Conservation (phyloP, 2,797 vertebrate genomes). For the Okamejei kenojei region DNA sequence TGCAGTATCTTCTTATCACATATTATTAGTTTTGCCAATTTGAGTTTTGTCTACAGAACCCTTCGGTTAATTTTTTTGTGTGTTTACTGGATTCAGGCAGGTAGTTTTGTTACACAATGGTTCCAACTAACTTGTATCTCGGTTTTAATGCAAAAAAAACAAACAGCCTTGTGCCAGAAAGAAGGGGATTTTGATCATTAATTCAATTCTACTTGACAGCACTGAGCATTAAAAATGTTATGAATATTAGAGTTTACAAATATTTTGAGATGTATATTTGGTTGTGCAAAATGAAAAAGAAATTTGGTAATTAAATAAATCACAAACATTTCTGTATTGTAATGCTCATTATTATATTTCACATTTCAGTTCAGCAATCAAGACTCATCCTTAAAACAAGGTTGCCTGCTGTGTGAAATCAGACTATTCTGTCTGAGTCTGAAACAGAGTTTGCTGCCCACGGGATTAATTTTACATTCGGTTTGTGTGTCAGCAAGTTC, state of each 20-base stretch:
- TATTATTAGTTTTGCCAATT: neutral
- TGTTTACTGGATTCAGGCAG: neutral
- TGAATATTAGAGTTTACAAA: neutral
- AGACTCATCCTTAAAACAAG: conserved; percentile 20
- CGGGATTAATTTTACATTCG: conserved; percentile 37
- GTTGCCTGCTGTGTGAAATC: conserved; percentile 11
- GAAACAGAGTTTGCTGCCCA: conserved; percentile 34
- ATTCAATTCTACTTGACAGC: neutral
- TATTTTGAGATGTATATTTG: conserved; percentile 20
- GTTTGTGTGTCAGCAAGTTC: conserved; percentile 37
- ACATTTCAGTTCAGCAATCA: conserved; percentile 10
- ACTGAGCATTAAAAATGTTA: neutral
- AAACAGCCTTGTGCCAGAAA: neutral
- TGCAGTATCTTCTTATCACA: neutral
- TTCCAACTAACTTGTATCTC: neutral
- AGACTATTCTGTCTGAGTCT: conserved; percentile 24
- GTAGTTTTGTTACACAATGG: neutral
- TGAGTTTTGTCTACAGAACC: neutral
- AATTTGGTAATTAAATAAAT: conserved; percentile 29
- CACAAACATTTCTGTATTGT: neutral
- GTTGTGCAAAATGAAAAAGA: neutral
- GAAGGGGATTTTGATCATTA: neutral
- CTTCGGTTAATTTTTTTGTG: neutral
- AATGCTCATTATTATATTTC: neutral
- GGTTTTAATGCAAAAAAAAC: neutral